Conservation (phyloP, 2,888 invertebrate species). For the Cerceris rybyensis region DNA sequence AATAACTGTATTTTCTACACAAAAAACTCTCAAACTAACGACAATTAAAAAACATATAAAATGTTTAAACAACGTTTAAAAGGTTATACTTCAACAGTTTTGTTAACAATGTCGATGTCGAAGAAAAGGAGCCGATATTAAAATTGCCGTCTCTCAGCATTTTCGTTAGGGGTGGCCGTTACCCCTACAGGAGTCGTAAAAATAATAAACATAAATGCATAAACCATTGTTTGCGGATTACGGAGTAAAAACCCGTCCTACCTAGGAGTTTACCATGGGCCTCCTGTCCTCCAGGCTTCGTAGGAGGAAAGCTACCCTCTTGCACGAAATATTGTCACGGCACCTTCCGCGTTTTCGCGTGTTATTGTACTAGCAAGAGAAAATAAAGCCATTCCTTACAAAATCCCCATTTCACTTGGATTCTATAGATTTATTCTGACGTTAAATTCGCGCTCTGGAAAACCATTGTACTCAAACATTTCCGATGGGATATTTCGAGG, state of each 20-base stretch:
- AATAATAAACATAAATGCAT: constrained; percentile 77
- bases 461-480: background rate
- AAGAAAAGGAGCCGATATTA: constrained; percentile 38
- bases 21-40: no score
- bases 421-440: background rate
- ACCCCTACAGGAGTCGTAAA: constrained; percentile 73
- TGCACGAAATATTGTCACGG: constrained; percentile 47
- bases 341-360: constrained; percentile 25
- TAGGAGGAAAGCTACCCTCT: constrained; percentile 18
- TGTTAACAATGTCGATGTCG: constrained; percentile 7
- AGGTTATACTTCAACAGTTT: background rate
- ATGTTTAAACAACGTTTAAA: background rate
- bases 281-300: background rate
- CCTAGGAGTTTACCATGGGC: constrained; percentile 25
- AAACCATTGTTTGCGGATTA: constrained; percentile 74
- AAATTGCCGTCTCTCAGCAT: constrained; percentile 18
- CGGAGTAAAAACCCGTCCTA: constrained; percentile 57
- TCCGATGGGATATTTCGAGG: background rate
- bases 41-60: no score
- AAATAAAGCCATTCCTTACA: constrained; percentile 46
- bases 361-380: constrained; percentile 43
- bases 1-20: no score
- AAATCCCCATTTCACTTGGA: background rate
- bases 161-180: constrained; percentile 31
- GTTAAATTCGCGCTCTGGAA: background rate